phyloP scores from a whole-genome alignment of 1,140 invertebrate species.

The Calycopis cecrops region DNA sequence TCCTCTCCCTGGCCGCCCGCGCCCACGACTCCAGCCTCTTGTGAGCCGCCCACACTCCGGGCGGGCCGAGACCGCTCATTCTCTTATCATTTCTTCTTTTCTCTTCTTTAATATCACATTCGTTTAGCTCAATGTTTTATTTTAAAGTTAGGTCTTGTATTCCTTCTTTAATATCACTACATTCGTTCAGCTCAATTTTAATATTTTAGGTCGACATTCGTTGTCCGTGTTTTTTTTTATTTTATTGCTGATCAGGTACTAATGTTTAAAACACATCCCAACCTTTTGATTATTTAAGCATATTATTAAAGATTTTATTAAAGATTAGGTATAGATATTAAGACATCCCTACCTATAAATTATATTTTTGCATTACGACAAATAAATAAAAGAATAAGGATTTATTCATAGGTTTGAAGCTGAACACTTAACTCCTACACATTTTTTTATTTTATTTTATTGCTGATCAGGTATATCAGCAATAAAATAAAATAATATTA shows the following conservation, averaged over 20 bases:
- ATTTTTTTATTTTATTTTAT: too few species aligned
- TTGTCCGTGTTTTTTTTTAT: conserved; percentile 24
- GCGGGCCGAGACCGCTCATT: conserved; percentile 81
- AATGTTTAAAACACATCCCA: too few species aligned
- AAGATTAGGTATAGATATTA: too few species aligned
- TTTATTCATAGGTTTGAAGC: too few species aligned
- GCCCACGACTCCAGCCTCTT: conserved; percentile 84
- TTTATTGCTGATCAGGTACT: conserved; percentile 11
- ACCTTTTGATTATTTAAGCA: too few species aligned
- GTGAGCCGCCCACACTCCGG: conserved; percentile 82
- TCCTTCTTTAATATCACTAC: conserved; percentile 1
- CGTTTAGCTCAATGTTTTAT: not conserved
- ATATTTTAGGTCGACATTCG: conserved; percentile 30
- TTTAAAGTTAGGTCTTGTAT: conserved; percentile 1
- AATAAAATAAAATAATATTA: too few species aligned
- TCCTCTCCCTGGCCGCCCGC: conserved; percentile 79
- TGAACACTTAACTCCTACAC: too few species aligned
- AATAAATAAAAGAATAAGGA: too few species aligned
- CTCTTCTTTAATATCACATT: not conserved
- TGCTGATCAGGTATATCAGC: too few species aligned
- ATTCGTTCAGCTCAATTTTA: not conserved
- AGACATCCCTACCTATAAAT: too few species aligned
- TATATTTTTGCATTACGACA: too few species aligned
- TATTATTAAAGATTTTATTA: too few species aligned
- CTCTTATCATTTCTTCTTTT: conserved; percentile 34